phyloP scores from a whole-genome alignment of 1,140 invertebrate species.

The Nephila pilipes region DNA sequence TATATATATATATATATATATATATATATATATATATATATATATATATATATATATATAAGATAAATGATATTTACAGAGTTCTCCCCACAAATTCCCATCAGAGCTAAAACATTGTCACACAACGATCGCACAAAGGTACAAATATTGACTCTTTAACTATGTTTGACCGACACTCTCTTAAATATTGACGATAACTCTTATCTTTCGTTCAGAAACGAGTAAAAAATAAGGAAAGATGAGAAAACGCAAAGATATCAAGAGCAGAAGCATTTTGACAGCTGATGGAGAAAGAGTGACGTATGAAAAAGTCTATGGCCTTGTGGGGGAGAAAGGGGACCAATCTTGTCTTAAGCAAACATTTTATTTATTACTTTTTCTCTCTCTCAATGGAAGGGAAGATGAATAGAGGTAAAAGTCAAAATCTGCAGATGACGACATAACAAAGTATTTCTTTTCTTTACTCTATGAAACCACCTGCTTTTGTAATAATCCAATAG shows the following conservation, averaged over 20 bases:
- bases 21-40: too few relatives aligned
- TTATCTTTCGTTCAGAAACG: not conserved
- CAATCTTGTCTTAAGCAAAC: not conserved
- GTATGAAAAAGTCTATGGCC: constrained; percentile 26
- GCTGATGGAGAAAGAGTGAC: constrained; percentile 42
- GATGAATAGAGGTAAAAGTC: not conserved
- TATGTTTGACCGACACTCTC: constrained; percentile 32
- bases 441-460: too few relatives aligned
- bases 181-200: constrained; percentile 64
- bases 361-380: not conserved
- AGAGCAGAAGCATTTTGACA: constrained; percentile 40
- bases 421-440: too few relatives aligned
- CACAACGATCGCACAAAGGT: not conserved
- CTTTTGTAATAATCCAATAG: too few relatives aligned
- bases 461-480: too few relatives aligned
- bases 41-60: too few relatives aligned
- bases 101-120: not conserved
- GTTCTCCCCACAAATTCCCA: not conserved
- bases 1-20: too few relatives aligned
- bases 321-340: not conserved
- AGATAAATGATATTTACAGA: constrained; percentile 25
- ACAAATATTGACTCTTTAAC: constrained; percentile 45
- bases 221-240: constrained; percentile 14
- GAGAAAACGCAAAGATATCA: constrained; percentile 6
- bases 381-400: not conserved